Conservation (phyloP, 1,140 invertebrate genomes). For the Oryctes rhinoceros region DNA sequence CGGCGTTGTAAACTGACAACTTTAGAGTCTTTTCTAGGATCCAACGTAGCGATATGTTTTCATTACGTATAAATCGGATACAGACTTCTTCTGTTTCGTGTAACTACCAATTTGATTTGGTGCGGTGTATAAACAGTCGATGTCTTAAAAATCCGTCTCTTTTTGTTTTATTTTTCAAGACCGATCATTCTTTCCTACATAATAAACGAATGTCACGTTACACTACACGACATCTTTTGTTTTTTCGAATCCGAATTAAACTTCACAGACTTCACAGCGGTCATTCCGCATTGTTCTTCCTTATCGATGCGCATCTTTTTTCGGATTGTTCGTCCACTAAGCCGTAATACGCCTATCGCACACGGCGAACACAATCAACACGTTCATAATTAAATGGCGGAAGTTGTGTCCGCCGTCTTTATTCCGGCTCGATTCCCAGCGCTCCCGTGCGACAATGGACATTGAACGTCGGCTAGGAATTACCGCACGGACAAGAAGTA, state of each 20-base stretch:
- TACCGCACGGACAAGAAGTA: background rate
- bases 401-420: constrained; percentile 8
- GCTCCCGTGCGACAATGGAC: constrained; percentile 21
- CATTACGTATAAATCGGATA: too few relatives aligned
- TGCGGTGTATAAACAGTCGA: too few relatives aligned
- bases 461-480: background rate
- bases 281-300: background rate
- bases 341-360: background rate
- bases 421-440: constrained; percentile 28
- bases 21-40: too few relatives aligned
- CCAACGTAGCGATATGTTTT: too few relatives aligned
- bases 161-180: too few relatives aligned
- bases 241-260: background rate
- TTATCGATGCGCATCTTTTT: background rate
- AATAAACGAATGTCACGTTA: too few relatives aligned
- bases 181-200: too few relatives aligned
- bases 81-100: too few relatives aligned
- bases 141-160: too few relatives aligned
- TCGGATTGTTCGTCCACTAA: background rate
- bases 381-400: constrained; percentile 12
- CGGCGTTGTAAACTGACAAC: too few relatives aligned
- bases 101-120: too few relatives aligned
- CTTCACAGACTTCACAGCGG: background rate
- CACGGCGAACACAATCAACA: constrained; percentile 7
- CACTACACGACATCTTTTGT: too few relatives aligned